A percentile compares a stretch with the other conserved stretches of the same genome.
Conservation (phyloP, 2,113 vertebrate genomes). For the Campylomormyrus numenius region DNA sequence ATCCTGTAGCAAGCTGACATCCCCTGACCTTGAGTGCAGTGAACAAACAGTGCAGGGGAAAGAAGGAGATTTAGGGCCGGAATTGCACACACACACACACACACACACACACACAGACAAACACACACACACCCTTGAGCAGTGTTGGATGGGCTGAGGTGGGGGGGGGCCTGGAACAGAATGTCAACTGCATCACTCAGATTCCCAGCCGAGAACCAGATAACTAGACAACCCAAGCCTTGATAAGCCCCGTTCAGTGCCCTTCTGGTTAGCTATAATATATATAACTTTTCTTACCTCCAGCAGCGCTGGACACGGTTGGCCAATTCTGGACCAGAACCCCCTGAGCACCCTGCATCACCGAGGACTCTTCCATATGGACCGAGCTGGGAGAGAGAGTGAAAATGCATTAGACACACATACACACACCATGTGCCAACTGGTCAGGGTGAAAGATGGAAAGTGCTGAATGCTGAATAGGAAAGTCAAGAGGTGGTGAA, state of each 20-base stretch:
- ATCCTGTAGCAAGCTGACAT: background rate
- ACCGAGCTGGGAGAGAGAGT: conserved; percentile 70
- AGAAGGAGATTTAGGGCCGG: background rate
- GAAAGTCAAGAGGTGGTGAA: background rate
- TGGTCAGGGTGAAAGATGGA: background rate
- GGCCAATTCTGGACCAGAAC: conserved; percentile 96
- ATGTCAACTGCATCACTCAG: background rate
- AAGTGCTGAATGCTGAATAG: background rate
- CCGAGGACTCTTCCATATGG: conserved; percentile 85
- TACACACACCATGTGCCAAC: background rate
- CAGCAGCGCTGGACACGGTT: conserved; percentile 90
- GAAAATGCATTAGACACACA: conserved; percentile 16
- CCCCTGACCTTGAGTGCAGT: background rate
- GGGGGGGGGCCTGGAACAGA: background rate
- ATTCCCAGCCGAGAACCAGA: background rate
- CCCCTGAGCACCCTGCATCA: conserved; percentile 83
- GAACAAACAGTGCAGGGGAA: background rate
- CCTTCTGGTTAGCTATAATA: background rate
- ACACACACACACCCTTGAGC: background rate
- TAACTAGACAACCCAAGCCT: background rate
- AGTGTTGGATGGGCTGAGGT: background rate
- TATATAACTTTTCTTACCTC: conserved; percentile 58
- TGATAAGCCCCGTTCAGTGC: background rate
- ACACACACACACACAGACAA: background rate
- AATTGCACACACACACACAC: background rate